Base-by-base conservation (phyloP, 2,888 invertebrate genomes). In the Argyresthia albistria region DNA sequence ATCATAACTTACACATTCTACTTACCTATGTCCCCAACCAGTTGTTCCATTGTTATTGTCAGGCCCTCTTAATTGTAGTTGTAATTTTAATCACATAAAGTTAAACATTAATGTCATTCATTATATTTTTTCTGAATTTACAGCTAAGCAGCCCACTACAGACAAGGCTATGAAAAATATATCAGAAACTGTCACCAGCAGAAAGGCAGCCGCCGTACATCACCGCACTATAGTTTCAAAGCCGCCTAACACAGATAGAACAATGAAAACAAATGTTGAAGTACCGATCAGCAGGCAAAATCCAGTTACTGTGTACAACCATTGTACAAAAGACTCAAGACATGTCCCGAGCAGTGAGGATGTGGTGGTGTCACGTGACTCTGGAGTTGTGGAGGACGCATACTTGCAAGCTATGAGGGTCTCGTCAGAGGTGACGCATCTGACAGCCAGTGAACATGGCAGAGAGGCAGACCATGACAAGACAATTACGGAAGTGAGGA, bases 321-420 rank as follows among this genome's bases (percentile, higher is more conserved):
- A 86, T 58, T 65, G 69, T 9, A 81, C 84, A 12, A 70, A 75
- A 58, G 75, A 80, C 53, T 63, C 63, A 11, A 11, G 35, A n/a
- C 8, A 25, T n/a, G 11, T 52, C n/a, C 39, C 42, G 8, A 14
- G n/a, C 9, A 12, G 16, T n/a, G 51, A 51, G 1, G 37, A 47
- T 1, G 35, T 39, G 9, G 14, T 56, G 0, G 56, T 56, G 10
- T 16, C 69, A 0, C 69, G 78, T 46, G 76, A 84, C 39, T n/a
- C 52, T 7, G 68, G 62, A 42, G 56, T 55, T 35, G 69, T 75
- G 16, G 78, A 81, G 12, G 81, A 87, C 63, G 86, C 86, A 14
- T 87, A 83, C 59, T 67, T 77, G 0, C 76, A 73, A 56, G 86
- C 86, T 1, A 62, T 77, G 56, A 78, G 66, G 60, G 80, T 80